Percentiles rank a stretch among this genome's conserved stretches.
These are phyloP conservation scores for Rhinogobio ventralis DNA, from an alignment of 2,797 vertebrate genomes.

Conservation along the genomic window DNA sequence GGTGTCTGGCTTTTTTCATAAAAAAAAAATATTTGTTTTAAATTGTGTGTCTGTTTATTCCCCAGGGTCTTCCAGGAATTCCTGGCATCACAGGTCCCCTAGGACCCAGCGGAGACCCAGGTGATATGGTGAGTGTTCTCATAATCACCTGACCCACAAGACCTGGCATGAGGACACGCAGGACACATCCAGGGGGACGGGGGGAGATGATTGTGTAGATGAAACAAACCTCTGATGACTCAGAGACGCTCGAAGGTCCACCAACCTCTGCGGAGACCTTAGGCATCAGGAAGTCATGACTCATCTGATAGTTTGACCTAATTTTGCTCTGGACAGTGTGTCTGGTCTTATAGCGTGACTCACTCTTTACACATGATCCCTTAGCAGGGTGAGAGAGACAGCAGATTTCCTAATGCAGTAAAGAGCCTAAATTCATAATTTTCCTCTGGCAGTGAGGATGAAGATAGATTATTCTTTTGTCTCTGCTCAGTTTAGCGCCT, in stretches of 20 bases:
- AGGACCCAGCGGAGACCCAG: conserved; percentile 86
- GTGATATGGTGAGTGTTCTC: conserved; percentile 80
- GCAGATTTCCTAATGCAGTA: conserved; percentile 14
- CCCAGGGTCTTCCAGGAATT: conserved; percentile 83
- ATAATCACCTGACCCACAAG: conserved; percentile 12
- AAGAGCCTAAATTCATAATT: conserved; percentile 33
- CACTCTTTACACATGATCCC: conserved; percentile 8
- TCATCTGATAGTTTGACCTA: conserved; percentile 49
- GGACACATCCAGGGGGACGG: background rate
- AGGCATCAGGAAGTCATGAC: conserved; percentile 48
- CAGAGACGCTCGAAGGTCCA: conserved; percentile 42
- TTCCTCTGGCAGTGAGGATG: conserved; percentile 34
- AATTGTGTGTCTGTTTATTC: conserved; percentile 50
- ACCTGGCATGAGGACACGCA: background rate
- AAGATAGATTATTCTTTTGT: conserved; percentile 30
- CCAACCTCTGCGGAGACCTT: conserved; percentile 31
- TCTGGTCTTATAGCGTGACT: conserved; percentile 21
- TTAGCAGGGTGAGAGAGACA: conserved; percentile 14
- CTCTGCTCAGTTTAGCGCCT: conserved; percentile 12
- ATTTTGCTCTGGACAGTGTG: conserved; percentile 33
- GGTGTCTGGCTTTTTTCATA: background rate
- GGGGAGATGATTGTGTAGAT: conserved; percentile 10
- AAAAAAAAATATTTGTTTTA: too few species aligned
- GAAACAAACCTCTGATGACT: conserved; percentile 32
- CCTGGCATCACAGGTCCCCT: conserved; percentile 83